Evolutionary conservation across 1,140 invertebrate genomes (phyloP).

Genomic region (Atta colombica): DNA sequence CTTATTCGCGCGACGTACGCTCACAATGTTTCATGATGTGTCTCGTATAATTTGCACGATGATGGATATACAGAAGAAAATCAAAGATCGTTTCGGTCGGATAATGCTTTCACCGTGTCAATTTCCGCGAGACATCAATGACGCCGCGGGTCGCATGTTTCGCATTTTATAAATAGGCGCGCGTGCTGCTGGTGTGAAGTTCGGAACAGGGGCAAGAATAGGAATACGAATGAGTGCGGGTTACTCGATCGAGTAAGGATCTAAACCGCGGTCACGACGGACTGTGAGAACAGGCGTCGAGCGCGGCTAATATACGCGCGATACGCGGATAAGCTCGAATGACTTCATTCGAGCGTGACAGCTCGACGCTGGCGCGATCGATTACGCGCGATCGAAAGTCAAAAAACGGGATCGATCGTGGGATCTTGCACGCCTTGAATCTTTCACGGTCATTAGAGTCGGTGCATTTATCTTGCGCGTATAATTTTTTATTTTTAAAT

Average conservation of each 20-base stretch:
- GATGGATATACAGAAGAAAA: conserved; percentile 23
- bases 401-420: conserved; percentile 69
- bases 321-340: conserved; percentile 72
- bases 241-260: conserved; percentile 67
- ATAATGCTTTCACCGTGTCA: conserved; percentile 63
- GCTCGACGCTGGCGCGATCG: conserved; percentile 42
- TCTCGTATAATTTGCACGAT: conserved; percentile 32
- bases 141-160: conserved; percentile 8
- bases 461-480: conserved; percentile 39
- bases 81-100: conserved; percentile 54
- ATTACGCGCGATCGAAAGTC: conserved; percentile 70
- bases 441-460: conserved; percentile 45
- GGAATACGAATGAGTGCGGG: conserved; percentile 56
- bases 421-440: conserved; percentile 51
- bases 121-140: conserved; percentile 62
- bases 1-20: conserved; percentile 23
- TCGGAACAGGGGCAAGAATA: conserved; percentile 20
- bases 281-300: conserved; percentile 71
- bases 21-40: conserved; percentile 30
- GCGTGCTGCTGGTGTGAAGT: conserved; percentile 16
- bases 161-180: conserved; percentile 52
- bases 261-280: conserved; percentile 33
- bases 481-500: conserved; percentile 30
- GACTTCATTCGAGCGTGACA: conserved; percentile 76
- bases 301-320: conserved; percentile 48